Evolutionary conservation across 2,113 vertebrate genomes (phyloP).

Genomic region (Bungarus multicinctus): DNA sequence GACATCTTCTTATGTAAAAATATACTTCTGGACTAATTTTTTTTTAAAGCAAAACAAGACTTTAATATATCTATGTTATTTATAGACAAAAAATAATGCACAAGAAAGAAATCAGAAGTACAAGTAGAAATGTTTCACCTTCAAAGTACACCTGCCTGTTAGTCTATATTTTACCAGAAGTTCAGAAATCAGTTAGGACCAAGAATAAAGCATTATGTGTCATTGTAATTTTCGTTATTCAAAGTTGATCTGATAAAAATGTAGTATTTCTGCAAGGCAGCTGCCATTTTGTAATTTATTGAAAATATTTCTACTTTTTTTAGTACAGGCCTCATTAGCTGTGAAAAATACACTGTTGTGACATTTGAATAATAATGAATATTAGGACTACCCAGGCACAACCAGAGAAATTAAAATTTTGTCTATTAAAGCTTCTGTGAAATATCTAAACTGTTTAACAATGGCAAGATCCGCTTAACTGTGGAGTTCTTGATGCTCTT

Average conservation of each 20-base stretch:
- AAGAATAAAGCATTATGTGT: not conserved
- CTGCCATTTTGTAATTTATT: not conserved
- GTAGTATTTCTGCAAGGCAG: not conserved
- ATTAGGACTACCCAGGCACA: not conserved
- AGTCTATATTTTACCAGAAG: not conserved
- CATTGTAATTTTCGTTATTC: not conserved
- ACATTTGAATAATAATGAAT: not conserved
- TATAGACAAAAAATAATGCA: not conserved
- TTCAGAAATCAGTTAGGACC: not conserved
- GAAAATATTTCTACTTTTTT: not conserved
- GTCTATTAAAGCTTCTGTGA: not conserved
- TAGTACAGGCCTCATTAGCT: not conserved
- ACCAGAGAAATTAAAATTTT: not conserved
- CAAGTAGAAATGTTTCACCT: not conserved
- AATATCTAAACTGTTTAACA: not conserved
- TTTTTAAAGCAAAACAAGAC: not conserved
- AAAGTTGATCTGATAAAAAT: not conserved
- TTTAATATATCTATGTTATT: not conserved
- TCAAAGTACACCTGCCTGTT: not conserved
- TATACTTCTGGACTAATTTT: not conserved
- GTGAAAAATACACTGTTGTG: not conserved
- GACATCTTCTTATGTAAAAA: not conserved
- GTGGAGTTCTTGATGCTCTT: not conserved
- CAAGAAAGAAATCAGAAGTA: not conserved
- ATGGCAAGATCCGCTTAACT: not conserved